These are phyloP conservation scores for Hydractinia echinata DNA, from an alignment of 30 jellyfish, hydroid and myxozoan genomes.

Conservation along the genomic window DNA sequence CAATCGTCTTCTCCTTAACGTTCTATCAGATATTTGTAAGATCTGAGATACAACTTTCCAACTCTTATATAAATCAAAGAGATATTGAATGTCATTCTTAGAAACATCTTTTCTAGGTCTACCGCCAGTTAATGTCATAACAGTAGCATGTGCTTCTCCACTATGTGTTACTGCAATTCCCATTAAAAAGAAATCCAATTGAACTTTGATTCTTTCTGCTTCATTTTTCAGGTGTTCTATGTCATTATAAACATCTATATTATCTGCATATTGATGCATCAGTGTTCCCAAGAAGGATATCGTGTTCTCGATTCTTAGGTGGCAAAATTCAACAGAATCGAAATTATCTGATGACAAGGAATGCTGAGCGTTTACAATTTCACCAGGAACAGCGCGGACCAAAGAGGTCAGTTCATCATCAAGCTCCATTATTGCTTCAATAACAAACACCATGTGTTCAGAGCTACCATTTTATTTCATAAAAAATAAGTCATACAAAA, in stretches of 20 bases:
- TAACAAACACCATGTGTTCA: no score
- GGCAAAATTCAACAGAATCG: background rate
- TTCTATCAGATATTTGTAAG: constrained; percentile 9
- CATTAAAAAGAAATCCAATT: constrained; percentile 17
- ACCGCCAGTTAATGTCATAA: constrained; percentile 11
- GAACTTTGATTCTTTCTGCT: constrained; percentile 1
- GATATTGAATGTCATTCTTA: background rate
- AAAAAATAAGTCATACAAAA: no score
- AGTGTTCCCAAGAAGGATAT: background rate
- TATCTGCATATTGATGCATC: background rate
- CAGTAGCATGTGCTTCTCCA: background rate
- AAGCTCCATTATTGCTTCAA: no score
- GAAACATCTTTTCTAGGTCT: constrained; percentile 33
- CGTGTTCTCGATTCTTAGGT: background rate
- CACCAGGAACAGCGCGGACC: background rate
- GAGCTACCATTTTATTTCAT: no score
- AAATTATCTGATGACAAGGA: background rate
- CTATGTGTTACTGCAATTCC: background rate
- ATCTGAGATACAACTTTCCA: constrained; percentile 20
- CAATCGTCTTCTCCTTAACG: background rate
- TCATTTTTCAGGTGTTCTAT: background rate
- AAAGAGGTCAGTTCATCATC: no score
- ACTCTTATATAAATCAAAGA: constrained; percentile 12
- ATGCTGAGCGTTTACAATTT: background rate
- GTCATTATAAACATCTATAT: background rate